Percentiles rank a stretch among this genome's conserved stretches.
These are phyloP conservation scores for Oryzias celebensis DNA, from an alignment of 2,113 vertebrate genomes.

Conservation along the genomic window DNA sequence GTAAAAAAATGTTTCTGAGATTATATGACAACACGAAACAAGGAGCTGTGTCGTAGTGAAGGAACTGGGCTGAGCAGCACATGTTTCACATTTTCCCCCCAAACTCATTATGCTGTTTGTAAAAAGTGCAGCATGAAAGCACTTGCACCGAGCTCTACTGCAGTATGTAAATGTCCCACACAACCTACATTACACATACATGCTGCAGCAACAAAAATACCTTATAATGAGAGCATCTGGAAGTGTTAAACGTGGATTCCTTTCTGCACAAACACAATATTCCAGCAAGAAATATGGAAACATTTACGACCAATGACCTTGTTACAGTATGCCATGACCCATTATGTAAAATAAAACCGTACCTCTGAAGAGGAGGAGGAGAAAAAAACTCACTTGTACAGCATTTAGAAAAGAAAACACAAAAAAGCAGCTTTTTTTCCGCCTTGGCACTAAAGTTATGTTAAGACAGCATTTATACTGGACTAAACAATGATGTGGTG, in stretches of 20 bases:
- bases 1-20: constrained; percentile 14
- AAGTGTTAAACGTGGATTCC: constrained; percentile 67
- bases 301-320: constrained; percentile 45
- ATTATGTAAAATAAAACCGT: constrained; percentile 62
- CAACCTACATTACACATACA: not conserved
- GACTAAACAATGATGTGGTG: constrained; percentile 21
- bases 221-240: constrained; percentile 64
- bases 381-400: not conserved
- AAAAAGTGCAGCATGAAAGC: constrained; percentile 17
- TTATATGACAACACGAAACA: constrained; percentile 5
- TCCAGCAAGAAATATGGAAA: constrained; percentile 54
- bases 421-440: constrained; percentile 18
- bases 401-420: not conserved
- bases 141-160: not conserved
- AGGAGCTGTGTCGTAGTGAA: not conserved
- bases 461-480: constrained; percentile 28
- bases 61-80: not conserved
- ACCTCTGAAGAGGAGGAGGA: constrained; percentile 24
- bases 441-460: constrained; percentile 16
- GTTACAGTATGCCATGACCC: constrained; percentile 35
- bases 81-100: constrained; percentile 2
- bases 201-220: constrained; percentile 17
- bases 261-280: constrained; percentile 55
- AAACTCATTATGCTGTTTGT: not conserved
- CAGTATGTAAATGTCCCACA: constrained; percentile 17